Conservation (phyloP, 2,113 vertebrate genomes). For the Artemisiospiza belli region DNA sequence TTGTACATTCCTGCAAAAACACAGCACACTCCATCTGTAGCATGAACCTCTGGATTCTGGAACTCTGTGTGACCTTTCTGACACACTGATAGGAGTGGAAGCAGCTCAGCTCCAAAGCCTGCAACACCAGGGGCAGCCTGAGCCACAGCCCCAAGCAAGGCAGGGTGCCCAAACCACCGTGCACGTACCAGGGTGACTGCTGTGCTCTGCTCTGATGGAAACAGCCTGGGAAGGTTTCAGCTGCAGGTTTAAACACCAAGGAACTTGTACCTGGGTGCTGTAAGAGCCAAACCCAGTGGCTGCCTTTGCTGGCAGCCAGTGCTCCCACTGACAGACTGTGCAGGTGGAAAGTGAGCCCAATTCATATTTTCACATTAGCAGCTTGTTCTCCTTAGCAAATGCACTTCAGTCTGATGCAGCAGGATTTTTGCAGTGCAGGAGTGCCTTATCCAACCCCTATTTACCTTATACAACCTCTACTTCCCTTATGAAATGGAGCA, state of each 20-base stretch:
- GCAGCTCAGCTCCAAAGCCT: background rate
- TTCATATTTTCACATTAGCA: background rate
- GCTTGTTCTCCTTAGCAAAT: background rate
- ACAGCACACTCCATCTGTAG: background rate
- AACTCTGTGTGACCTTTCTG: background rate
- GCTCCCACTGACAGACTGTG: background rate
- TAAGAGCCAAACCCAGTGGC: background rate
- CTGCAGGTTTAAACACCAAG: background rate
- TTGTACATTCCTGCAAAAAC: slow-evolving; percentile 34
- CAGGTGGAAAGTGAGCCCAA: background rate
- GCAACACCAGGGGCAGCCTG: background rate
- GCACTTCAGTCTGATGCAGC: background rate
- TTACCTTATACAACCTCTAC: background rate
- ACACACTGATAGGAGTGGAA: background rate
- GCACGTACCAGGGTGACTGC: background rate
- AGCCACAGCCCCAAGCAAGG: background rate
- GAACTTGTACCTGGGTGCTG: background rate
- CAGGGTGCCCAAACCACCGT: background rate
- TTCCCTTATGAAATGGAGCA: background rate
- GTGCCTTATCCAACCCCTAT: background rate
- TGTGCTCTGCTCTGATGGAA: background rate
- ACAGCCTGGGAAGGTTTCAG: background rate
- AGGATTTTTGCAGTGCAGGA: background rate
- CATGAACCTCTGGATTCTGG: background rate
- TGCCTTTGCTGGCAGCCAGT: background rate